Percentiles rank a stretch among this genome's conserved stretches.
Evolutionary conservation across 2,888 invertebrate species (phyloP).

Genomic region (Limnephilus auricula): DNA sequence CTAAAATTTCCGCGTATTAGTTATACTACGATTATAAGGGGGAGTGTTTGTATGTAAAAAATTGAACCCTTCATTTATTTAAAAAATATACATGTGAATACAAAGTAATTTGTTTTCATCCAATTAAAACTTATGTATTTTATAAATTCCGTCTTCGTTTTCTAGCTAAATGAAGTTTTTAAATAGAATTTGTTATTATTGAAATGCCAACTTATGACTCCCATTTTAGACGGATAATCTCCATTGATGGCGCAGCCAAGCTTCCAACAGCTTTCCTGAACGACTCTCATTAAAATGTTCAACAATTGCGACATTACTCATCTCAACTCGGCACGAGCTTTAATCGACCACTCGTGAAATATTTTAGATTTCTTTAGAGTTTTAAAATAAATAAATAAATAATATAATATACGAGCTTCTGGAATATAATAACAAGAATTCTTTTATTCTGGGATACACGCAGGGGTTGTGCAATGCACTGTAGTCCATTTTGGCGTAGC

Average conservation of each 20-base stretch:
- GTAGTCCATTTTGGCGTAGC: too few species aligned
- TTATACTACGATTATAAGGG: too few species aligned
- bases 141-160: neutral
- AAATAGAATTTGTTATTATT: neutral
- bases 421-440: too few species aligned
- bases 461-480: too few species aligned
- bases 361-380: neutral
- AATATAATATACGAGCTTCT: too few species aligned
- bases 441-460: too few species aligned
- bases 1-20: too few species aligned
- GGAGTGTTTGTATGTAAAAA: too few species aligned
- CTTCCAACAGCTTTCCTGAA: slow-evolving; percentile 12
- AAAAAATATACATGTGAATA: too few species aligned
- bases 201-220: neutral
- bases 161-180: neutral
- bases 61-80: too few species aligned
- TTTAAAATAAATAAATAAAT: neutral
- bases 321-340: neutral
- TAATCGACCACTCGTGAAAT: neutral
- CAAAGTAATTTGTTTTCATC: too few species aligned
- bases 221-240: slow-evolving; percentile 14
- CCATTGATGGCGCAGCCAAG: neutral
- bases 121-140: too few species aligned
- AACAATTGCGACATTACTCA: slow-evolving; percentile 3
- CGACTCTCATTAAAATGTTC: slow-evolving; percentile 15